Evolutionary conservation across 1,140 invertebrate genomes (phyloP), one percentile per base, ranked within the genome.

Genomic region (Gryon sp.): DNA sequence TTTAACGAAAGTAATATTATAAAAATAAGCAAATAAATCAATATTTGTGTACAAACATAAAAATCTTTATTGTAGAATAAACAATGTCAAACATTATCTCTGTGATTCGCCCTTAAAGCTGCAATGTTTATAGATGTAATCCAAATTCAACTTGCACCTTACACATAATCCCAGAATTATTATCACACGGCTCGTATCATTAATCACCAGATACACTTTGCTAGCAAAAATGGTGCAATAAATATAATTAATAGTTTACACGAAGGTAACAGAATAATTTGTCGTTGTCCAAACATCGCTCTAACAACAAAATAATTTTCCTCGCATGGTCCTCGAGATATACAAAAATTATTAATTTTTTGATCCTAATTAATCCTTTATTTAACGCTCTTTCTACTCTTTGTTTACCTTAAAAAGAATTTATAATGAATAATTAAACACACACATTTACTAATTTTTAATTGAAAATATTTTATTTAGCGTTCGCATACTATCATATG

Each of bases 101-200:
- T 19, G 16, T 16, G 43, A 48, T 62, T 38, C 22, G 12, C 30
- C 22, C 43, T 57, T 55, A 48, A 46, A 68, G 26, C 30, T 34
- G 32, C 63, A 43, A 32, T 60, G 65, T 69, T 69, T 69, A 60
- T 69, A 69, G 36, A 69, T 59, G 65, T 59, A 59, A 69, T 69
- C 52, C 53, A 59, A 50, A 69, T 69, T 50, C 11, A 59, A 69
- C 41, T 59, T 69, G 32, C 53, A 59, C 34, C 53, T 69, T 59
- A 41, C 34, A 59, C 53, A 50, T 59, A 59, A 69, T 69, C 65
- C 53, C 32, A 38, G 53, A 69, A 69, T 69, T 69, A 69, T 69
- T 59, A 50, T 59, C 52, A 24, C 65, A 59, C 32, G 24, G 34
- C 43, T 24, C 26, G 53, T 40, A 48, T 26, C 41, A 69, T 69